These are phyloP conservation scores for Trematomus bernacchii DNA, from an alignment of 2,797 vertebrate species.

Conservation along the genomic window DNA sequence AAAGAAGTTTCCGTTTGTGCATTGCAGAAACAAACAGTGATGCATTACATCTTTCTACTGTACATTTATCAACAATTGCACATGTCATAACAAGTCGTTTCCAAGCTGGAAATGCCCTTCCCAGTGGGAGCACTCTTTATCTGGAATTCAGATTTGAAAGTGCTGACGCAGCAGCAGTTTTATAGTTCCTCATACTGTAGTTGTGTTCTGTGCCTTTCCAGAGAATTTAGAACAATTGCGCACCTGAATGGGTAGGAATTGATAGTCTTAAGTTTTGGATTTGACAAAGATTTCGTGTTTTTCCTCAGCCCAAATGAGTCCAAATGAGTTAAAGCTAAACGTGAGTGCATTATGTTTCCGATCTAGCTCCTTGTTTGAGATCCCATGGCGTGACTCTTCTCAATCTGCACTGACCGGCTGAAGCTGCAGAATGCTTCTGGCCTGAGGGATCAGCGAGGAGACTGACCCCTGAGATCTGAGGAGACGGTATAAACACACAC, in stretches of 20 bases:
- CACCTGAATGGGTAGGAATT: constrained; percentile 8
- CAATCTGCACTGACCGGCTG: constrained; percentile 34
- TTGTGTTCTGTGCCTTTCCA: constrained; percentile 27
- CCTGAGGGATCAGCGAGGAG: constrained; percentile 33
- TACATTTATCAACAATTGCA: constrained; percentile 53
- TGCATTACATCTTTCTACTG: constrained; percentile 40
- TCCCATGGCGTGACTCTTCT: constrained; percentile 21
- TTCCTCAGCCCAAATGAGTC: not conserved
- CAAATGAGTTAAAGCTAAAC: not conserved
- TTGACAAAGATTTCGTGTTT: constrained; percentile 2
- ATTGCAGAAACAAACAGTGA: constrained; percentile 30
- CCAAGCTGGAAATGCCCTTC: constrained; percentile 49
- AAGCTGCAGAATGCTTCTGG: constrained; percentile 33
- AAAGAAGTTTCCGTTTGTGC: constrained; percentile 13
- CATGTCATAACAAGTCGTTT: constrained; percentile 56
- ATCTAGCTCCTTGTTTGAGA: constrained; percentile 12
- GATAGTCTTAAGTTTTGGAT: not conserved
- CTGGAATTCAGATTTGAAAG: constrained; percentile 57
- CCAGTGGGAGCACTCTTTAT: constrained; percentile 45
- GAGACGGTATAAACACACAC: constrained; percentile 32
- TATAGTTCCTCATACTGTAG: constrained; percentile 24
- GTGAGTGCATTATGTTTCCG: not conserved
- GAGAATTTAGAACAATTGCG: constrained; percentile 37
- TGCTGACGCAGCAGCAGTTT: constrained; percentile 62
- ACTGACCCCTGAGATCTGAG: constrained; percentile 47